phyloP scores from a whole-genome alignment of 2,797 vertebrate genomes.

The Orientallactaga sibirica region DNA sequence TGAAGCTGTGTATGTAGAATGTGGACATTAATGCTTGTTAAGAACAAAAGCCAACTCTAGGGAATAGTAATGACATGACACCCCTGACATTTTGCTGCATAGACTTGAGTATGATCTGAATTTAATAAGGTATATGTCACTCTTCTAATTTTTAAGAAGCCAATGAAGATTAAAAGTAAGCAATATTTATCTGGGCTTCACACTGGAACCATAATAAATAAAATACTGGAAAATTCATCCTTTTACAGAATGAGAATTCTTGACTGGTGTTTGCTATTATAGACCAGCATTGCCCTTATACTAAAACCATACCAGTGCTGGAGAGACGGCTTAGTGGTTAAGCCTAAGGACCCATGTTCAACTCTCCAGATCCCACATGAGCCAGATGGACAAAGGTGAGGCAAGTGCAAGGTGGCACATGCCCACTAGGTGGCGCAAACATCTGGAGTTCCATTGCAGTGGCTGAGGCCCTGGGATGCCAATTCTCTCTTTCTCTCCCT shows the following conservation, averaged over 20 bases:
- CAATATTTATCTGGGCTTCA: slow-evolving; percentile 22
- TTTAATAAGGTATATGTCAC: slow-evolving; percentile 22
- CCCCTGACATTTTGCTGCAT: slow-evolving; percentile 38
- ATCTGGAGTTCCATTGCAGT: too few species aligned
- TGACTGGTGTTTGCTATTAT: background rate
- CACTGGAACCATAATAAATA: slow-evolving; percentile 15
- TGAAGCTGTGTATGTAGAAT: background rate
- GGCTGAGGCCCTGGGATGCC: too few species aligned
- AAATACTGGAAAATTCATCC: background rate
- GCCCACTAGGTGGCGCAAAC: too few species aligned
- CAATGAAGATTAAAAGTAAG: slow-evolving; percentile 1
- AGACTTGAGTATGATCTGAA: background rate
- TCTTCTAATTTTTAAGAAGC: slow-evolving; percentile 20
- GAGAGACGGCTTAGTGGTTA: too few species aligned
- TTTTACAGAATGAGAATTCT: background rate
- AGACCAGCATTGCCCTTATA: background rate
- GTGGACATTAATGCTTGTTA: background rate
- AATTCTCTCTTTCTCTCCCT: background rate
- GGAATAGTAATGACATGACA: background rate
- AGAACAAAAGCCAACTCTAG: background rate
- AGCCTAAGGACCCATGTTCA: too few species aligned
- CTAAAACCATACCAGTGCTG: background rate
- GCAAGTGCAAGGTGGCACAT: too few species aligned
- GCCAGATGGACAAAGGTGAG: too few species aligned
- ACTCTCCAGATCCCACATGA: too few species aligned